A percentile compares a stretch with the other conserved stretches of the same genome.
phyloP scores from a whole-genome alignment of 1,140 invertebrate species.

The Rhopalosiphum maidis region DNA sequence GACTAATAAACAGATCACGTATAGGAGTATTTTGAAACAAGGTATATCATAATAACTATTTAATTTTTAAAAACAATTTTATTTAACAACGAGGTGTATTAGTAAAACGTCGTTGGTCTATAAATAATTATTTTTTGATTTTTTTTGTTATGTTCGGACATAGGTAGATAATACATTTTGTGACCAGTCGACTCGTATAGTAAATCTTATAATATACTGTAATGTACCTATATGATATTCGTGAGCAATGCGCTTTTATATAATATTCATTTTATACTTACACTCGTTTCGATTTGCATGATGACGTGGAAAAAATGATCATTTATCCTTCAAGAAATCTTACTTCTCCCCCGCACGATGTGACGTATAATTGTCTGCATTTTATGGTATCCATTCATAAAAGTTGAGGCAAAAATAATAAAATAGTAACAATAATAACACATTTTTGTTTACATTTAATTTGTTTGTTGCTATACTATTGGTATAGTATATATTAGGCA shows the following conservation, averaged over 20 bases:
- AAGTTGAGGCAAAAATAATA: neutral
- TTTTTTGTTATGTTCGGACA: too few relatives aligned
- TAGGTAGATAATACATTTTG: too few relatives aligned
- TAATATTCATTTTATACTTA: neutral
- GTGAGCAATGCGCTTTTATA: neutral
- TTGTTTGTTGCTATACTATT: conserved; percentile 25
- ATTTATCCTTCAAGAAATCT: neutral
- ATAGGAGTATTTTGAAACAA: too few relatives aligned
- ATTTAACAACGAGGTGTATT: too few relatives aligned
- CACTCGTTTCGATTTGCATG: neutral
- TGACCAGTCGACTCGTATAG: too few relatives aligned
- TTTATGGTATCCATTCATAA: neutral
- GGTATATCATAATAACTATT: too few relatives aligned
- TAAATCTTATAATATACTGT: too few relatives aligned
- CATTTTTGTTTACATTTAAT: neutral
- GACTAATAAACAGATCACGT: neutral
- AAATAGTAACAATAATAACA: neutral
- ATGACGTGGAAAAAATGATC: neutral
- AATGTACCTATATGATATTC: neutral
- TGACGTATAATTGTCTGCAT: neutral
- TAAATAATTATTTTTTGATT: too few relatives aligned
- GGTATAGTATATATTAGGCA: neutral
- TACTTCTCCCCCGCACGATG: neutral
- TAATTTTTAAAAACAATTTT: too few relatives aligned
- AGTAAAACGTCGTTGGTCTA: too few relatives aligned